Conservation (phyloP, 1,140 invertebrate species). For the Acromyrmex charruanus region DNA sequence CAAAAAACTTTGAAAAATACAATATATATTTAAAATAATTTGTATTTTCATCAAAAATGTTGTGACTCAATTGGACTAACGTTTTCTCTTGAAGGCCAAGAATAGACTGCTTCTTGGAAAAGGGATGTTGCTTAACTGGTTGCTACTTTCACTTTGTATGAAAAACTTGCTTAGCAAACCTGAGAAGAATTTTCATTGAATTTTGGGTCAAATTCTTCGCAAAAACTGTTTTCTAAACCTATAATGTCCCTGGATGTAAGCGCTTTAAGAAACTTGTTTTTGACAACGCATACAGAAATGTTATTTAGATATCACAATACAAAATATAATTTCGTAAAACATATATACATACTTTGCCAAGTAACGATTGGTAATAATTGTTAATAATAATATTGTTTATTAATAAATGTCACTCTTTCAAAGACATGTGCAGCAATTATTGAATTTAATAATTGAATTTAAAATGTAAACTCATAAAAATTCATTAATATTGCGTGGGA, state of each 20-base stretch:
- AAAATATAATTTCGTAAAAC: not conserved
- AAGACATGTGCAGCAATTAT: not conserved
- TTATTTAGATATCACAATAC: slow-evolving; percentile 7
- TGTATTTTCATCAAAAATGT: not conserved
- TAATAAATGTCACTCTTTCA: not conserved
- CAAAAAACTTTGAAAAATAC: not conserved
- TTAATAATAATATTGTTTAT: not conserved
- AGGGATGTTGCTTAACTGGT: not conserved
- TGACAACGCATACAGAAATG: not conserved
- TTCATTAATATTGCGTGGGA: not conserved
- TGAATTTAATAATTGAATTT: not conserved
- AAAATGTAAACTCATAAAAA: not conserved
- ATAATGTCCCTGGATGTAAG: not conserved
- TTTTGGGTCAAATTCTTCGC: slow-evolving; percentile 17
- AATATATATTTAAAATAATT: not conserved
- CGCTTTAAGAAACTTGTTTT: not conserved
- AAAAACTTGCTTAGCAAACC: slow-evolving; percentile 62
- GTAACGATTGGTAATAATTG: not conserved
- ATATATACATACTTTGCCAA: not conserved
- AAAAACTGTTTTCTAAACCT: not conserved
- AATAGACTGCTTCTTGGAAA: slow-evolving; percentile 15
- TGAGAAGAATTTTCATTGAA: slow-evolving; percentile 46
- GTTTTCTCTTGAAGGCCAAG: slow-evolving; percentile 12
- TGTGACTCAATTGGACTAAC: not conserved
- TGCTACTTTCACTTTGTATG: slow-evolving; percentile 69